phyloP scores from a whole-genome alignment of 2,888 invertebrate species.

The Deilephila porcellus region DNA sequence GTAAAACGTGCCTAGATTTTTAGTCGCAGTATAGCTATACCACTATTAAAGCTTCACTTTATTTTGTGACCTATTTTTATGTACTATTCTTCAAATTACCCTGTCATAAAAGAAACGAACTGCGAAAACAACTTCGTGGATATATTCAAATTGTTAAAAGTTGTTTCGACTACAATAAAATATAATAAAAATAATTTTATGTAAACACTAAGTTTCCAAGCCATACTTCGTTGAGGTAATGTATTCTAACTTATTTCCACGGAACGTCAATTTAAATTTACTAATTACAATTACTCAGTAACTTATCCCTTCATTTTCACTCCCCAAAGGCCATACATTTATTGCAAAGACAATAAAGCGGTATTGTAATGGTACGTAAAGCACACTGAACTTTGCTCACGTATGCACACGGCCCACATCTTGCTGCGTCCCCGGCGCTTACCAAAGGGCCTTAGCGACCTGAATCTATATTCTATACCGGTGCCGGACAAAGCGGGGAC shows the following conservation, averaged over 20 bases:
- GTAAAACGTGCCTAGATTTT: slow-evolving; percentile 21
- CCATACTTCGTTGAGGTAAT: no score
- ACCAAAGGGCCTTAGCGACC: slow-evolving; percentile 40
- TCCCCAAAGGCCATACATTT: not conserved
- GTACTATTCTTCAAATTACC: no score
- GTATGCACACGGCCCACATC: slow-evolving; percentile 21
- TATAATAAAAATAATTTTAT: no score
- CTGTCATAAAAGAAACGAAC: no score
- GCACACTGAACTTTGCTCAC: not conserved
- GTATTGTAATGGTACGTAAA: not conserved
- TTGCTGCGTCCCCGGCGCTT: slow-evolving; percentile 29
- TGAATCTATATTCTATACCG: slow-evolving; percentile 35
- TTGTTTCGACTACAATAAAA: no score
- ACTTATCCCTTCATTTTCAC: not conserved
- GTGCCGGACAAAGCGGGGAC: slow-evolving; percentile 53
- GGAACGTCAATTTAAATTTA: no score
- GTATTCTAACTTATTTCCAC: no score
- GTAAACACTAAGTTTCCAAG: no score
- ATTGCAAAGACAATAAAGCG: not conserved
- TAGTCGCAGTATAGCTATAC: not conserved
- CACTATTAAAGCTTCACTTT: not conserved
- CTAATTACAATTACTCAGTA: no score
- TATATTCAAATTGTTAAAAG: no score
- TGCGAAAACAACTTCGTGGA: no score
- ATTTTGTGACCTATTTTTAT: not conserved